Base-by-base conservation (phyloP, 2,888 invertebrate genomes). In the Chymomyza fuscimana region DNA sequence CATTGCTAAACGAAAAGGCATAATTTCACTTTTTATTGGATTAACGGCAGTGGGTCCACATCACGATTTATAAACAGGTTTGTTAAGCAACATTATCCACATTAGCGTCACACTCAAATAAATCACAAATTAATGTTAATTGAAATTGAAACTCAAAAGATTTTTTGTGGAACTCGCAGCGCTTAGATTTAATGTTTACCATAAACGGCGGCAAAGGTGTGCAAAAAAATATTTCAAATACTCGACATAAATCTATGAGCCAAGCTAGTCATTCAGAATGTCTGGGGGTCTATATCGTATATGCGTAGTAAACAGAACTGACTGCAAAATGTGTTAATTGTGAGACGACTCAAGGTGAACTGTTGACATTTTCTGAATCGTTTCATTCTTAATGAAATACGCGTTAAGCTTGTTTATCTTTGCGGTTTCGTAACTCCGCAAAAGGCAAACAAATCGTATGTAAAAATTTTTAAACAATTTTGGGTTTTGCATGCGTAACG, bases 11-110 rank as follows among this genome's bases (percentile, higher is more conserved):
- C 36, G 40, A 50, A 75, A 69, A 58, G n/a, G 46, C 16, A 77
- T 76, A 83, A 76, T 85, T 85, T 85, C 85, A 85, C 88, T 85
- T 85, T 85, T 88, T 73, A 86, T 80, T 80, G 88, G 88, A 83
- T 83, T 83, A 87, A 74, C 79, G 66, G 87, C 87, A 69, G 64
- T 51, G 52, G 51, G 22, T 32, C 15, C 52, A 64, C 67, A 66
- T 32, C 66, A 54, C 58, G 56, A 59, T 25, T 25, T 63, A 73
- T 70, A 75, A 85, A 86, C 83, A 83, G 83, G 83, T 83, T 83
- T 87, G 83, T 83, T 78, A 74, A 80, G 76, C 82, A 86, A 76
- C 19, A 54, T 22, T 56, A 32, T 60, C 51, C 58, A 19, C 58
- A 51, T 5, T 50, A 15, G 52, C 46, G 40, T 6, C 32, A 60